These are phyloP conservation scores for Rhyacophila evoluta DNA, from an alignment of 2,888 invertebrate genomes.

Conservation along the genomic window DNA sequence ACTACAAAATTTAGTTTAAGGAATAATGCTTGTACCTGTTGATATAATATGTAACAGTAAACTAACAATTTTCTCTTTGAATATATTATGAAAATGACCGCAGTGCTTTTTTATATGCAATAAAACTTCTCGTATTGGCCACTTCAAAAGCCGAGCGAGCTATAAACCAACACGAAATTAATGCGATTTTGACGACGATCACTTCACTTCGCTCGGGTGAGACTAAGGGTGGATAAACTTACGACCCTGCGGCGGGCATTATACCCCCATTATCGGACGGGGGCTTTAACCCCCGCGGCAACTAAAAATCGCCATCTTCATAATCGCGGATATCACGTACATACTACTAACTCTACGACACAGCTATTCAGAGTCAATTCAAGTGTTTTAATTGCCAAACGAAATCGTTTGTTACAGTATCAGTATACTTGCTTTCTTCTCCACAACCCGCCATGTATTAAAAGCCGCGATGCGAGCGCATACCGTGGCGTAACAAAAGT, in stretches of 20 bases:
- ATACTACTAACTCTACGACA: background rate
- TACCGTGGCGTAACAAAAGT: too few species aligned
- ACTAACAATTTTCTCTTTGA: background rate
- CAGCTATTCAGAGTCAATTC: background rate
- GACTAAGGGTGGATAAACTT: background rate
- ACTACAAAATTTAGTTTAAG: too few species aligned
- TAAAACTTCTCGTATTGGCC: background rate
- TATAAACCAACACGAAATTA: conserved; percentile 7
- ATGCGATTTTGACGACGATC: conserved; percentile 18
- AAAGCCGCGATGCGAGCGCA: too few species aligned
- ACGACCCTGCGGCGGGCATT: conserved; percentile 7
- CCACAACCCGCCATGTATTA: too few species aligned
- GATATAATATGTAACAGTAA: too few species aligned
- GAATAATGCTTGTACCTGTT: background rate
- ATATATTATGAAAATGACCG: background rate
- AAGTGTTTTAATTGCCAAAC: too few species aligned
- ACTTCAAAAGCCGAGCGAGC: background rate
- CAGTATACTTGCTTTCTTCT: too few species aligned
- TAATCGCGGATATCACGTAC: conserved; percentile 2
- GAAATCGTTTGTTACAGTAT: too few species aligned
- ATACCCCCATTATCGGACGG: conserved; percentile 19
- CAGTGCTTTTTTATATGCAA: background rate
- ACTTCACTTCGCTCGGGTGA: background rate
- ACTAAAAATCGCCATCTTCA: conserved; percentile 8
- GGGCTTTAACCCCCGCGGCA: background rate